phyloP scores from a whole-genome alignment of 2,888 invertebrate genomes.

The Scaptomyza parva region DNA sequence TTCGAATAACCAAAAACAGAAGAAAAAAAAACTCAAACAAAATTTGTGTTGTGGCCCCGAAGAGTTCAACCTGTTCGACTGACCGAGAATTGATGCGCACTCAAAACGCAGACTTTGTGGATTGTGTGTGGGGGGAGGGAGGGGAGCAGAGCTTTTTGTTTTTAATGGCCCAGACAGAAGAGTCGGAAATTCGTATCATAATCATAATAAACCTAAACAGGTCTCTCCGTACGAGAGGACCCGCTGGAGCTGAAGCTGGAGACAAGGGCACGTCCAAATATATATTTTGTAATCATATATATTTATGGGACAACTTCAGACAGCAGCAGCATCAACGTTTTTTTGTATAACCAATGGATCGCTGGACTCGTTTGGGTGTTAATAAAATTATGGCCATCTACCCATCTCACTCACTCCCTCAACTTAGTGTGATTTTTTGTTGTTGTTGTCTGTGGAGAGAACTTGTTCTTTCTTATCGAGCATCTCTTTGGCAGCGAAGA shows the following conservation, averaged over 20 bases:
- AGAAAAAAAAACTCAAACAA: constrained; percentile 32
- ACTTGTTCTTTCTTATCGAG: constrained; percentile 54
- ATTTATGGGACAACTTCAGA: constrained; percentile 69
- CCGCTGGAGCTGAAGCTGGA: too few species aligned
- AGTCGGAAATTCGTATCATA: constrained; percentile 70
- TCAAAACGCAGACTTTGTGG: constrained; percentile 21
- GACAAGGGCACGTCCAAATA: constrained; percentile 61
- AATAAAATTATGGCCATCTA: constrained; percentile 71
- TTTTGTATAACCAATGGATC: constrained; percentile 30
- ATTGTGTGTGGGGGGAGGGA: not conserved
- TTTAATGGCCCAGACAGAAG: constrained; percentile 60
- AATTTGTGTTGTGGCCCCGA: not conserved
- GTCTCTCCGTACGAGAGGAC: constrained; percentile 32
- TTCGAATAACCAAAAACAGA: constrained; percentile 59
- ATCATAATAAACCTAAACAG: constrained; percentile 73
- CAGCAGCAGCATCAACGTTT: constrained; percentile 1
- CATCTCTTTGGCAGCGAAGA: constrained; percentile 31
- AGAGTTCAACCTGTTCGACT: constrained; percentile 72
- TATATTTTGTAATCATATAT: constrained; percentile 76
- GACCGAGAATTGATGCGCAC: constrained; percentile 75
- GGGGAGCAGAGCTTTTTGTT: not conserved
- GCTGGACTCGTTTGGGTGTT: constrained; percentile 63
- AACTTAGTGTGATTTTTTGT: constrained; percentile 6
- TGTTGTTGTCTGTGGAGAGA: constrained; percentile 17
- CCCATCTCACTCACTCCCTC: constrained; percentile 43